Base-by-base conservation (phyloP, 2,797 vertebrate genomes). In the Lutjanus campechanus region DNA sequence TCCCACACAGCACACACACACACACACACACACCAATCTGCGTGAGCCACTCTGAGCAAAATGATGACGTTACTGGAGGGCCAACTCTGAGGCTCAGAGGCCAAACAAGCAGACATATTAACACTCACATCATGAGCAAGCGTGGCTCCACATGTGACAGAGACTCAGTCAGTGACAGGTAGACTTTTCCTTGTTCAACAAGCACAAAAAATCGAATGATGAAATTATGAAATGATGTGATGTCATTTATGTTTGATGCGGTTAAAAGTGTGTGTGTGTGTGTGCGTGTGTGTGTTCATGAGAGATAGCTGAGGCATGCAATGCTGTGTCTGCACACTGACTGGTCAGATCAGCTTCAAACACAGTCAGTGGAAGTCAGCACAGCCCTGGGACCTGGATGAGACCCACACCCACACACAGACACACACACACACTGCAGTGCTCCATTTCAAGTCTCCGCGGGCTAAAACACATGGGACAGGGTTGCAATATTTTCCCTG, bases 241-340 rank as follows among this genome's bases (percentile, higher is more conserved):
- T 25, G 47, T 65, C 51, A 66, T n/a, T 68, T 62, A n/a, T 58
- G 63, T 82, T 62, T 54, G 8, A 76, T 36, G 68, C 20, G 22
- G 67, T 63, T 64, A 51, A 66, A 67, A 29, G 68, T 46, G 68
- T 56, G 73, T 56, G 64, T 66, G 72, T 53, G 75, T 74, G 74
- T 69, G 68, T 46, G 68, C 54, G 73, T 56, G 64, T 66, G 72
- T 53, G 75, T 74, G 74, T 69, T 66, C 40, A 47, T 58, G 55
- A 46, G 62, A 44, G 78, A 75, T 15, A 79, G 84, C 73, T 72
- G 80, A 86, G 75, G 85, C 82, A 79, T 83, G 77, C 83, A 83
- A 66, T 83, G 90, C 91, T 89, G 89, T 25, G 79, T 93, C 87
- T 92, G 90, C 91, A 93, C 62, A 58, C 83, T 92, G 93, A 91